phyloP scores from a whole-genome alignment of 2,113 vertebrate species.

The Garra rufa region DNA sequence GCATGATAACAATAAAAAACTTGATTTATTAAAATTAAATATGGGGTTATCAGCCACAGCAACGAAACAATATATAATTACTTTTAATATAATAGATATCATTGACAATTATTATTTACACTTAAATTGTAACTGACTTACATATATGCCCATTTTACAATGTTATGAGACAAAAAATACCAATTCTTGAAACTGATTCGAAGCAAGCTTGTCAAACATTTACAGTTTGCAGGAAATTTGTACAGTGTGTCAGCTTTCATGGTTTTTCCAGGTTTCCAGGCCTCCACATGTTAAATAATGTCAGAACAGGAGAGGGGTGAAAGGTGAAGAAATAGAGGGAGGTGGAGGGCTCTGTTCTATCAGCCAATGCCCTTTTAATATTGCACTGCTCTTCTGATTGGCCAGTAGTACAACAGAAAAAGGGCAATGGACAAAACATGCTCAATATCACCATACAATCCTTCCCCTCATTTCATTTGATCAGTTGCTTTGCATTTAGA shows the following conservation, averaged over 20 bases:
- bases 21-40: too few relatives aligned
- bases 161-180: background rate
- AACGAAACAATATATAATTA: too few relatives aligned
- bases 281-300: slow-evolving; percentile 50
- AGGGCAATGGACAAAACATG: slow-evolving; percentile 90
- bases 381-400: slow-evolving; percentile 95
- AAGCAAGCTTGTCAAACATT: background rate
- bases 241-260: background rate
- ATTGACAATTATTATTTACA: too few relatives aligned
- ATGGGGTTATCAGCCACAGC: too few relatives aligned
- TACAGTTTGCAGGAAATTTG: background rate
- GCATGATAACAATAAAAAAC: too few relatives aligned
- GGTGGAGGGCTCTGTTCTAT: slow-evolving; percentile 80
- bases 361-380: slow-evolving; percentile 99
- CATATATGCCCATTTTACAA: background rate
- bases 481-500: slow-evolving; percentile 10
- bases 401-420: slow-evolving; percentile 98
- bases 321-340: slow-evolving; percentile 68
- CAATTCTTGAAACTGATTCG: background rate
- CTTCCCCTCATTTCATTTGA: slow-evolving; percentile 8
- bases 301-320: slow-evolving; percentile 71
- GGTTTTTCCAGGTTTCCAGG: background rate
- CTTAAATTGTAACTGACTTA: too few relatives aligned
- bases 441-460: slow-evolving; percentile 61
- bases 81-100: too few relatives aligned